These are phyloP conservation scores for Aphelocoma californica DNA, from an alignment of 2,797 vertebrate genomes.

Conservation along the genomic window DNA sequence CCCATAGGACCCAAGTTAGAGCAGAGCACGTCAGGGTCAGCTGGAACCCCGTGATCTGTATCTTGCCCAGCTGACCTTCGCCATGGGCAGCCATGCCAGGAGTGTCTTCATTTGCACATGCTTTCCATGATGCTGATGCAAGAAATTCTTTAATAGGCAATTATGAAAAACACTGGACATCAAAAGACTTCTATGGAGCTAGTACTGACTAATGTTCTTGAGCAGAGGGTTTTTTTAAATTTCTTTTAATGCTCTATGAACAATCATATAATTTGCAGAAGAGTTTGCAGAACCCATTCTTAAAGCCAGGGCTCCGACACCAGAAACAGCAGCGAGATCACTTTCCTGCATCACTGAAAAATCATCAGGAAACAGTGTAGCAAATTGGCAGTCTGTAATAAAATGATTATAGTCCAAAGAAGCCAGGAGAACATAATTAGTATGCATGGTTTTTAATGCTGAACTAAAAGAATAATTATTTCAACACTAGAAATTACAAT, in stretches of 20 bases:
- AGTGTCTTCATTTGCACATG: background rate
- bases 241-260: background rate
- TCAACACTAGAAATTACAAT: background rate
- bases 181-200: background rate
- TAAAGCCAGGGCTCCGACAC: background rate
- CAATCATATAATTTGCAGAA: background rate
- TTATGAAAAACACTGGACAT: background rate
- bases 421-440: background rate
- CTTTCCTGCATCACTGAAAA: background rate
- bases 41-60: rapidly evolving
- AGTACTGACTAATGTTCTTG: background rate
- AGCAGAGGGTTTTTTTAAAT: background rate
- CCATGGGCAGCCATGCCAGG: background rate
- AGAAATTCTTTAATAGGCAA: background rate
- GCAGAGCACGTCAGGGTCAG: background rate
- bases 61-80: background rate
- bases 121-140: background rate
- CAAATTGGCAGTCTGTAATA: background rate
- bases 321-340: rapidly evolving
- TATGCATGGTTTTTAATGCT: background rate
- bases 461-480: background rate
- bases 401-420: background rate
- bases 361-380: background rate
- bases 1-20: rapidly evolving
- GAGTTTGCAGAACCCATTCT: background rate